Base-by-base conservation (phyloP, 2,113 vertebrate genomes). In the Cariama cristata region DNA sequence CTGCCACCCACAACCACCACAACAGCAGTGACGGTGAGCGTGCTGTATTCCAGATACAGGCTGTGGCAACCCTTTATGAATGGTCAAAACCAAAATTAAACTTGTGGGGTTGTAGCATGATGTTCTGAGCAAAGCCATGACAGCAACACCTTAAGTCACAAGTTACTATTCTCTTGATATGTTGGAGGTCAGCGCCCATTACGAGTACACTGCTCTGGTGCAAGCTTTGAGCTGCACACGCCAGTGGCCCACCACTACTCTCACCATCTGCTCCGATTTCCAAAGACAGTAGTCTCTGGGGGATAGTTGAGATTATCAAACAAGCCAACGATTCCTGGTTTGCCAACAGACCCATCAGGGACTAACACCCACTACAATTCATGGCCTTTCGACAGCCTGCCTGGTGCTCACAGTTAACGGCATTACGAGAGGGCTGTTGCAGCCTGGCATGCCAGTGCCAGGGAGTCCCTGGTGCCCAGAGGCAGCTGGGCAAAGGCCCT, bases 311-410 rank as follows among this genome's bases (percentile, higher is more conserved):
- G 32, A 59, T 38, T 10, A 81, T 10, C 33, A 45, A 63, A 44
- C 1, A 11, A 71, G 56, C 23, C 69, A 33, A 14, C 1, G 13
- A 13, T 11, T 56, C 47, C 28, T 60, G 50, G 5, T 14, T 0
- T 72, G 47, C 56, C 77, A 87, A 4, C 1, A 87, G 47, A 55
- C 6, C 53, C 56, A 58, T 5, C 64, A 49, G 16, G 50, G 47
- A 53, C 35, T 28, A 23, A 35, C 15, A 7, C 18, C 14, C 2
- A 0, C 15, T 8, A 7, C 0, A 4, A 56, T 3, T 14, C 28
- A 49, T 0, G 2, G 81, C 59, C 8, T 2, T 33, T 22, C 1
- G 6, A 15, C 77, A 60, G 62, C 62, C 69, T 58, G 40, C 56
- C 58, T 9, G 40, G 27, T 33, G 60, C 30, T 42, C 73, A 33